Evolutionary conservation across 2,113 vertebrate genomes (phyloP), one percentile per base, ranked within the genome.

Genomic region (Megalops atlanticus): DNA sequence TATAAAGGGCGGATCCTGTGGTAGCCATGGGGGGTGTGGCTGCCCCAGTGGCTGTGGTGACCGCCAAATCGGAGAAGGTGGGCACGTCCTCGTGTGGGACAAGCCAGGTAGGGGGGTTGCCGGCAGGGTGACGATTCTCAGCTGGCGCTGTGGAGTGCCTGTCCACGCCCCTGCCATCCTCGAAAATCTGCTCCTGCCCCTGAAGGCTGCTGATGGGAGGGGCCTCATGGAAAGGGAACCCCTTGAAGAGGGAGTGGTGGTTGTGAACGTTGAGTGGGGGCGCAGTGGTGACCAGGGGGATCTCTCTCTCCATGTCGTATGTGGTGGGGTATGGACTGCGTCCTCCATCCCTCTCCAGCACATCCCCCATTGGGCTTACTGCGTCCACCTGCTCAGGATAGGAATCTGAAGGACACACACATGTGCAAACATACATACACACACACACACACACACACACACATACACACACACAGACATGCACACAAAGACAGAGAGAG

Each of bases 231-330:
- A 92, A 85, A 76, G 96, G 91, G 78, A 97, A 91, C 80, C 95
- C 95, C 82, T 94, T 95, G 41, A 97, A 90, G 86, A 96, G 86
- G 0, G 95, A 96, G 82, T 92, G 96, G 82, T 97, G 96, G 91
- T 96, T 95, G 79, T 96, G 94, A 78, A 96, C 84, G 89, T 94
- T 95, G 82, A 96, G 81, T 0, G 95, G 94, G 31, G 95, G 93
- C 0, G 91, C 93, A 0, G 96, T 96, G 85, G 95, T 97, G 79
- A 96, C 89, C 0, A 94, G 91, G 39, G 84, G 93, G 84, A 95
- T 83, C 36, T 95, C 94, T 31, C 85, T 89, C n/a, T 94, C 93
- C 8, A 27, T 84, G 84, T 94, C 92, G 35, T 88, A 83, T 4
- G 89, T 87, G 33, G 87, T 74, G 7, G 80, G 72, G 27, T 83